Evolutionary conservation across 1,140 invertebrate genomes (phyloP).

Genomic region (Oryctes rhinoceros): DNA sequence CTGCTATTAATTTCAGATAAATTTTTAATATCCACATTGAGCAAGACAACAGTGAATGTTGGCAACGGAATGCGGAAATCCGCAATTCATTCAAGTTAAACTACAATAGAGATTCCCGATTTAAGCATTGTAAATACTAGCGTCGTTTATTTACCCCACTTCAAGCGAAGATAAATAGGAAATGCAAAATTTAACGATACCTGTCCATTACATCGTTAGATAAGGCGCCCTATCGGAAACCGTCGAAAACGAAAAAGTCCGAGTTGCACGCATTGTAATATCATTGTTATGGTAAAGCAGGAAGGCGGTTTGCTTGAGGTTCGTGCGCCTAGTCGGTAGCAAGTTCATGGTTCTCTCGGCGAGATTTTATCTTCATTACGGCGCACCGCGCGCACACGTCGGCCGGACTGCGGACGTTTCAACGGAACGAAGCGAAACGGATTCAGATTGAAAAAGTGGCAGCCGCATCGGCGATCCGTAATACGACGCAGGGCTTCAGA

Average conservation of each 20-base stretch:
- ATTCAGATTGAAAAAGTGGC: slow-evolving; percentile 16
- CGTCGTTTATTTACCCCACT: too few species aligned
- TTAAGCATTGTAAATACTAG: not conserved
- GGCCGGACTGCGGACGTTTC: not conserved
- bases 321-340: slow-evolving; percentile 3
- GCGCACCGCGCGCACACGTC: not conserved
- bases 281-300: slow-evolving; percentile 34
- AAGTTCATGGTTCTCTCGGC: slow-evolving; percentile 27
- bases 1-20: too few species aligned
- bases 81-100: too few species aligned
- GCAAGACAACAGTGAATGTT: too few species aligned
- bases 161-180: not conserved
- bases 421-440: not conserved
- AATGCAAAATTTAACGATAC: not conserved
- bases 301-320: slow-evolving; percentile 22
- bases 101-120: not conserved
- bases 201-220: not conserved
- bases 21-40: too few species aligned
- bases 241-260: not conserved
- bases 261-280: slow-evolving; percentile 2
- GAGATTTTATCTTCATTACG: slow-evolving; percentile 28
- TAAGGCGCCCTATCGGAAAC: not conserved
- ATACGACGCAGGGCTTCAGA: not conserved
- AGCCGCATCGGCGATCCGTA: not conserved
- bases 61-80: too few species aligned